Conservation (phyloP, 1,140 invertebrate species). For the Lepidurus apus region DNA sequence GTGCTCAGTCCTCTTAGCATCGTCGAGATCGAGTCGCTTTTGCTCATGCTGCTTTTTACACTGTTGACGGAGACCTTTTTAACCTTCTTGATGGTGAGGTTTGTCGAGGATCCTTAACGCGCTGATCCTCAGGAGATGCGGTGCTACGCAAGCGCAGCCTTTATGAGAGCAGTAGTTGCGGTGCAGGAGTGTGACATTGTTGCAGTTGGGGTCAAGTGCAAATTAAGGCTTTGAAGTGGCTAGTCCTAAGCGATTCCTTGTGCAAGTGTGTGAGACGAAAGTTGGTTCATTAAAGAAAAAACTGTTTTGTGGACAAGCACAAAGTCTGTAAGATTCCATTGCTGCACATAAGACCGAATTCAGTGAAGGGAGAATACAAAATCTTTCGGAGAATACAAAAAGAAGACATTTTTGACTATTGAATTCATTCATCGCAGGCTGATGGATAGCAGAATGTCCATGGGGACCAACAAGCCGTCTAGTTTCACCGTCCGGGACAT, state of each 20-base stretch:
- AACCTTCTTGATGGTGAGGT: neutral
- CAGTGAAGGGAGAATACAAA: no score
- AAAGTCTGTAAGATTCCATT: neutral
- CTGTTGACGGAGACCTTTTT: neutral
- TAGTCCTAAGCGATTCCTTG: no score
- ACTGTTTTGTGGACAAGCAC: no score
- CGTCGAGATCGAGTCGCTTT: slow-evolving; percentile 2
- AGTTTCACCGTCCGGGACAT: slow-evolving; percentile 38
- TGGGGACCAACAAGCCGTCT: slow-evolving; percentile 35
- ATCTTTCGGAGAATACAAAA: no score
- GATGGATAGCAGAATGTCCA: slow-evolving; percentile 35
- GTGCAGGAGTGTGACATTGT: neutral
- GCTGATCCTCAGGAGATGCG: neutral
- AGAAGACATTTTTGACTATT: no score
- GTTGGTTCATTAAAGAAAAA: no score
- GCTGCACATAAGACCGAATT: neutral
- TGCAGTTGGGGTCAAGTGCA: slow-evolving; percentile 9
- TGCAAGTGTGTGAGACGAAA: no score
- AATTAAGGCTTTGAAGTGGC: neutral
- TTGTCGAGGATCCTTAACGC: neutral
- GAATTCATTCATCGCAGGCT: slow-evolving; percentile 23
- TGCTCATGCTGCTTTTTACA: neutral
- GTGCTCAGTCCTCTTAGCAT: slow-evolving; percentile 12
- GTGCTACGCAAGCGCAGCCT: neutral
- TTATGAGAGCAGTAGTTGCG: neutral